Conservation (phyloP, 2,113 vertebrate species). For the Tringa solitaria region DNA sequence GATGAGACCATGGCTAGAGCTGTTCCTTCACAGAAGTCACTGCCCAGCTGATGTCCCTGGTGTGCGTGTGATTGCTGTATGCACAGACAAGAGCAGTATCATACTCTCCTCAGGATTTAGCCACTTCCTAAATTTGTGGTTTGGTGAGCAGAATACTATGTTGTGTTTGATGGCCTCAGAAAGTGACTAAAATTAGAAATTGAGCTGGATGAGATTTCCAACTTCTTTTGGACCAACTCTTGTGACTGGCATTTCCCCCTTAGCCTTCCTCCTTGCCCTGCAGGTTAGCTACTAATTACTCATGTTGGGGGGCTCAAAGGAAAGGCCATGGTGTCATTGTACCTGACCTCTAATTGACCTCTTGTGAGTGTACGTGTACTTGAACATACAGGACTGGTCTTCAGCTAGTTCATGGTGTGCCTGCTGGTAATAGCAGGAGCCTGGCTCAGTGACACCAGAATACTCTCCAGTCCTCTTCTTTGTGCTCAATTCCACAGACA, state of each 20-base stretch:
- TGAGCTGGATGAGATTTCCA: neutral
- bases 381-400: neutral
- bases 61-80: neutral
- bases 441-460: neutral
- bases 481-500: neutral
- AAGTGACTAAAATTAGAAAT: slow-evolving; percentile 32
- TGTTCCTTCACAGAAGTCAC: neutral
- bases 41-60: neutral
- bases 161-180: neutral
- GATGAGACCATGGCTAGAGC: neutral
- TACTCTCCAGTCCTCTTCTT: neutral
- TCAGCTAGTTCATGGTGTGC: neutral
- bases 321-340: neutral
- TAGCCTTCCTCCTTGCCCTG: neutral
- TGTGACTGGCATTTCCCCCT: neutral
- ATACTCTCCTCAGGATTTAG: slow-evolving; percentile 13
- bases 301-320: neutral
- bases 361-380: neutral
- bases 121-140: slow-evolving; percentile 49
- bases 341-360: neutral
- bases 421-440: neutral
- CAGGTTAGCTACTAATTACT: neutral
- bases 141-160: neutral
- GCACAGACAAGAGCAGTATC: neutral
- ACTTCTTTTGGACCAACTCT: neutral